Base-by-base conservation (phyloP, 2,888 invertebrate species). In the Nebria brevicollis region DNA sequence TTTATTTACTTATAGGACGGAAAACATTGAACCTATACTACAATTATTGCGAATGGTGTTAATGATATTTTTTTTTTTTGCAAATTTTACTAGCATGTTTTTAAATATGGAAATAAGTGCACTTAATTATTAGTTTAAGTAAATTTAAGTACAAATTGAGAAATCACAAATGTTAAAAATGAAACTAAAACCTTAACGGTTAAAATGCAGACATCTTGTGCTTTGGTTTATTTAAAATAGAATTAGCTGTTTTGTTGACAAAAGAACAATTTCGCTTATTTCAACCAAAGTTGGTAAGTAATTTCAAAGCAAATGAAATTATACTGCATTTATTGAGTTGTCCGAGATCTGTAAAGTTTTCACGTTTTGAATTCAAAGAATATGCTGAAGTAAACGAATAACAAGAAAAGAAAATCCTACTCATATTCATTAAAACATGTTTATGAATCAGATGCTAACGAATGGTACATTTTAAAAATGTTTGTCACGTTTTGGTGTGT, bases 401-500 rank as follows among this genome's bases (percentile, higher is more conserved):
- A 54, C 8, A 54, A 54, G 54, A 68, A 68, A 77, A 77, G 65
- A 72, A 74, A 41, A 25, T 78, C 78, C 11, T 74, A 73, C 66
- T 70, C 11, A 54, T 54, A 70, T 80, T 75, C 68, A 80, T 75
- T 80, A 68, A 65, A 80, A 68, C 66, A 25, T 54, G 68, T 11
- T 15, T 15, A 34, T 80, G 80, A 80, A 80, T 80, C 42, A 70
- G 11, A 34, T 15, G 54, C 80, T 80, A 80, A 80, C 42, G 80
- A 80, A 80, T 75, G 34, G 2, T 65, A 78, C 66, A 80, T 70
- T 80, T 80, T 80, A 65, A 80, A 70, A 80, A 75, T 80, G 54
- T 72, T 75, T 75, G 80, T 80, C 80, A 80, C 80, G 80, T 80
- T 72, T 75, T 74, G 72, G 20, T 70, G 70, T 75, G 54, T 54